Evolutionary conservation across 2,113 vertebrate species (phyloP), one percentile per base, ranked within the genome.

Genomic region (Bubo blakistoni): DNA sequence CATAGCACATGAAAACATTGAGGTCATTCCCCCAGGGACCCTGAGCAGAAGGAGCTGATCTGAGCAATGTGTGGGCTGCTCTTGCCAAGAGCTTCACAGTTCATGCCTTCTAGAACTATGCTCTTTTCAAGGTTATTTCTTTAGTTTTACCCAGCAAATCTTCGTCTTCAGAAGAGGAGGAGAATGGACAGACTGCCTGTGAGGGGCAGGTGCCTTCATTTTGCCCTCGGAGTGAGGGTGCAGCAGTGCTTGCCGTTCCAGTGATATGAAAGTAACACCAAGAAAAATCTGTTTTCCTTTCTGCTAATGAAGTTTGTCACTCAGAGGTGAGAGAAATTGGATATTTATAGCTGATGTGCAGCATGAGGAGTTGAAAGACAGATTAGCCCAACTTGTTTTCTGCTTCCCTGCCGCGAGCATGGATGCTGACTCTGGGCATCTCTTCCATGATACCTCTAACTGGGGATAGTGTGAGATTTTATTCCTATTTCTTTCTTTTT

Each of bases 341-440:
- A 22, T 81, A 63, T 49, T 46, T 77, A 58, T 26, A 27, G 46
- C 34, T 57, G 52, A 38, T 1, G 7, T 20, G 40, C n/a, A 36
- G 58, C 1, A 0, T 14, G 42, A 44, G 66, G 16, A 40, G 27
- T 13, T 47, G 20, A 58, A 77, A 54, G 62, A 44, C 67, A 47
- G 18, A 55, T 32, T 4, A 62, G 32, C 57, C 44, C 52, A 13
- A 25, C n/a, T 62, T 1, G 0, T n/a, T 63, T 67, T 47, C 58
- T 3, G 3, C n/a, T 89, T 67, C 58, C 55, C 46, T 0, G 1
- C 20, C 34, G 57, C 7, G 17, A 78, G n/a, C 0, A 2, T 27
- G 51, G 72, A 32, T 83, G 47, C 27, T 8, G 30, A n/a, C 25
- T 57, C 38, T 24, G 36, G 42, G 24, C 59, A 90, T 29, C 54